Base-by-base conservation (phyloP, 2,888 invertebrate genomes). In the Pemphredon lugubris region DNA sequence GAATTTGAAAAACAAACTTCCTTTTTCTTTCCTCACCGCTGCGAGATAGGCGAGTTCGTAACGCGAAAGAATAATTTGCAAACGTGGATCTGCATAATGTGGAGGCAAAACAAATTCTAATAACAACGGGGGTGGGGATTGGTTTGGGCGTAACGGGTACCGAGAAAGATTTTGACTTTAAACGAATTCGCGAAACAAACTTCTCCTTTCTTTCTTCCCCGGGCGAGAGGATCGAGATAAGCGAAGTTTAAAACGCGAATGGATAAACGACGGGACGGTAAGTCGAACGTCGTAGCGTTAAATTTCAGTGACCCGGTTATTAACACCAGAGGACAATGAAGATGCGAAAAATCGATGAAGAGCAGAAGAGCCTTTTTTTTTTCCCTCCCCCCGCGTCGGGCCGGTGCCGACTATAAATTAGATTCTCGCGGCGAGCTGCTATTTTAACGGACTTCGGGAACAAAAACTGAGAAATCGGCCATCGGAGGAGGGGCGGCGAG, bases 271-370 rank as follows among this genome's bases (percentile, higher is more conserved):
- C 44, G 48, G 34, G 18, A 67, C 40, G 40, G 37, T 21, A 51
- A 54, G 65, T 45, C 40, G 59, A 44, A 37, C 50, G 40, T 45
- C 13, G 30, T 13, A 60, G 55, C 42, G 26, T 45, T 60, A 74
- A 64, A 40, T 48, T 60, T 60, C 57, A 45, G 57, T 16, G 73
- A 74, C 66, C 73, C 48, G 48, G 58, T 72, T 73, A 53, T 64
- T 60, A 67, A 44, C 53, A 23, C n/a, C 7, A 30, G 13, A n/a
- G 51, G 63, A 72, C 63, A 72, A 71, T 63, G 53, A 55, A 66
- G 72, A 63, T 37, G 47, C 44, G 20, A 47, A 57, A 54, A 73
- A 73, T 71, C 72, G 58, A 66, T 59, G 32, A 44, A 16, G 50
- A 26, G 45, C 54, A 13, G 50, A 37, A 26, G 21, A 21, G 21